These are phyloP conservation scores for Campylomormyrus numenius DNA, from an alignment of 2,113 vertebrate species.

Conservation along the genomic window DNA sequence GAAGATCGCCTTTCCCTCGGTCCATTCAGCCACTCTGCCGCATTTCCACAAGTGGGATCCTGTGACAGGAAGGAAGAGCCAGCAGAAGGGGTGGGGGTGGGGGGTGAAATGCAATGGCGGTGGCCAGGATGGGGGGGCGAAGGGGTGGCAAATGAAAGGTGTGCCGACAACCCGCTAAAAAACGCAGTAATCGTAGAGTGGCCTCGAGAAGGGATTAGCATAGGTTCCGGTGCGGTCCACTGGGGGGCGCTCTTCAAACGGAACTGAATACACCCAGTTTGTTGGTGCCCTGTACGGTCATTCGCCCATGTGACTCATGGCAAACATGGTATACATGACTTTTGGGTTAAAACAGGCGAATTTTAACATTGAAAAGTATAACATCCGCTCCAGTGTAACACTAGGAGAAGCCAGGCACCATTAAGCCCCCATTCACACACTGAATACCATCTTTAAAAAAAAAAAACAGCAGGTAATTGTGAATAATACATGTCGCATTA, in stretches of 20 bases:
- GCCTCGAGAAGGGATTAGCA: not conserved
- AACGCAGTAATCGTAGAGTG: slow-evolving; percentile 48
- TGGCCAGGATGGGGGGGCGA: slow-evolving; percentile 19
- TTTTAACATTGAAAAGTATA: not conserved
- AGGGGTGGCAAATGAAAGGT: slow-evolving; percentile 31
- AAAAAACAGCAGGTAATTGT: not conserved
- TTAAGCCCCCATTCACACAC: not conserved
- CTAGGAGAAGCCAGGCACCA: not conserved
- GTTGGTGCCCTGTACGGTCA: not conserved
- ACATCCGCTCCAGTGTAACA: not conserved
- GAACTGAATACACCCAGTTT: not conserved
- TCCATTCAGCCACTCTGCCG: slow-evolving; percentile 48
- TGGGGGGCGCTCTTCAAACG: not conserved
- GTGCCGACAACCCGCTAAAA: slow-evolving; percentile 31
- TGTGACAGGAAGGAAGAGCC: slow-evolving; percentile 49
- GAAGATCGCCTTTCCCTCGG: slow-evolving; percentile 52
- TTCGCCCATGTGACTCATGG: not conserved
- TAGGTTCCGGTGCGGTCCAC: not conserved
- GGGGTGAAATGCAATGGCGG: slow-evolving; percentile 49
- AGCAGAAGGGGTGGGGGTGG: slow-evolving; percentile 33
- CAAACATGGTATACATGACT: not conserved
- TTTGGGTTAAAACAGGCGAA: not conserved
- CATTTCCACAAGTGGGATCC: slow-evolving; percentile 44
- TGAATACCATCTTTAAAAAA: not conserved
- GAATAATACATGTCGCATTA: not conserved